These are phyloP conservation scores for Parthenolecanium corni DNA, from an alignment of 2,888 invertebrate species.

Conservation along the genomic window DNA sequence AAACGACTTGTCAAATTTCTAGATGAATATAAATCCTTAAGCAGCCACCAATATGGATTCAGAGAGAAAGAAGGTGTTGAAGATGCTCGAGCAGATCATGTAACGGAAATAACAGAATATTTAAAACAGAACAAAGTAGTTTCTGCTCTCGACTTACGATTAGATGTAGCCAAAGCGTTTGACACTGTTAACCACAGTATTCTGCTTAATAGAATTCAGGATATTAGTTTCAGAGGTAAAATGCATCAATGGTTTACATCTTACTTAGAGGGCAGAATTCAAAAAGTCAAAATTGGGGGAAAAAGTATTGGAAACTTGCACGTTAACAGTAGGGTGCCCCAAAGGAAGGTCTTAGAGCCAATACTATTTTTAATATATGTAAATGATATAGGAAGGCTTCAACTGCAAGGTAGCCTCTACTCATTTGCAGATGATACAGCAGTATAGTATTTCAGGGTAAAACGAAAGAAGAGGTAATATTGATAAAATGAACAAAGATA, in stretches of 20 bases:
- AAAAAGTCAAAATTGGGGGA: not conserved
- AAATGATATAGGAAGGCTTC: no score
- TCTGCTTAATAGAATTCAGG: not conserved
- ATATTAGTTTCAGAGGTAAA: not conserved
- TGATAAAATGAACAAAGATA: not conserved
- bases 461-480: not conserved
- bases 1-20: not conserved
- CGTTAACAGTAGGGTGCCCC: not conserved
- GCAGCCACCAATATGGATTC: not conserved
- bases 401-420: not conserved
- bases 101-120: not conserved
- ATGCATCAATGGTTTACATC: not conserved
- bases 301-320: not conserved
- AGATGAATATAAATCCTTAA: not conserved
- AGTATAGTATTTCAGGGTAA: not conserved
- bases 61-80: not conserved
- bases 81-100: not conserved
- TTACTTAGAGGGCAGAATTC: not conserved
- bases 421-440: conserved; percentile 1
- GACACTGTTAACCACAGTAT: conserved; percentile 2
- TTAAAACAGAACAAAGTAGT: not conserved
- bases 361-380: not conserved
- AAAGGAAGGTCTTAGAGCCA: not conserved
- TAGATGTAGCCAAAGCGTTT: conserved; percentile 2
- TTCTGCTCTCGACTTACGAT: not conserved